Base-by-base conservation (phyloP, 1,140 invertebrate species). In the Bombus superbus region DNA sequence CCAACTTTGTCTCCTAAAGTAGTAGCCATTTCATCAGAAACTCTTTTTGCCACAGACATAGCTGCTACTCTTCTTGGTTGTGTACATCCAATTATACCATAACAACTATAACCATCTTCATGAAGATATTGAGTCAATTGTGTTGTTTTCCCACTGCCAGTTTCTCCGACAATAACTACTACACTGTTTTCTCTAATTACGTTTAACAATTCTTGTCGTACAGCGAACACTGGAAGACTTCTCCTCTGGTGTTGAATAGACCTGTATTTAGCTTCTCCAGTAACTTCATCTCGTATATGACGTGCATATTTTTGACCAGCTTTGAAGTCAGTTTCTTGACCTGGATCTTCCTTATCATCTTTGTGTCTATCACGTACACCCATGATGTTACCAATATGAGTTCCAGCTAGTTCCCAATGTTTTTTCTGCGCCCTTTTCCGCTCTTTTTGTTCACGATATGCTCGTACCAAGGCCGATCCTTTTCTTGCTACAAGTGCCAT, bases 1-100 rank as follows among this genome's bases (percentile, higher is more conserved):
- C 99, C 99, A 47, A 99, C 98, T 94, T 98, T 98, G 73, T 98
- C 97, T 35, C 98, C 98, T 57, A 99, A 95, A 89, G 97, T 97
- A 2, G 98, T 98, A 44, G 96, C 96, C 98, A 99, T 99, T 96
- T 99, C 99, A 95, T 99, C 99, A 42, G 99, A 98, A 6, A 99
- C 99, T 93, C 99, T 97, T 95, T 99, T 99, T 6, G 99, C 99
- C 11, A 99, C 99, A 13, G 98, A 99, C 99, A 99, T 99, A 62
- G 99, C 99, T 68, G 99, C 99, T 0, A 99, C 98, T 92, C 99
- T 96, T 74, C 84, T 42, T 0, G 90, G 83, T 68, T 95, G 96
- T 0, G 99, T 99, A 94, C 98, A 99, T 0, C 99, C 99, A 87
- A 99, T 98, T 96, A 99, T 98, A 15, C 99, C 99, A 89, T 97